Conservation (phyloP, 2,113 vertebrate genomes). For the Glaucomys volans region DNA sequence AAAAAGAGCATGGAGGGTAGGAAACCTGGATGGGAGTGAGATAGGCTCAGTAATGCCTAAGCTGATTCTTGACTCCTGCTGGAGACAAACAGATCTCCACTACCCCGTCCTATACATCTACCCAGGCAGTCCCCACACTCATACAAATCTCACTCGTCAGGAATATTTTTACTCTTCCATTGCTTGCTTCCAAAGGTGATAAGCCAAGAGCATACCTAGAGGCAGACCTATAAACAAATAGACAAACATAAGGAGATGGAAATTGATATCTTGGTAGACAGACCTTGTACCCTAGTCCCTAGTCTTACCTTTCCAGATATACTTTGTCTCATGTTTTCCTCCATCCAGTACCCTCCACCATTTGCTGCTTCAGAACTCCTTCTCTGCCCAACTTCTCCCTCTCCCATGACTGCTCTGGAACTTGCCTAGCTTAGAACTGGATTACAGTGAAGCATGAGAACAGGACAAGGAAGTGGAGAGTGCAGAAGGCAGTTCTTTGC, state of each 20-base stretch:
- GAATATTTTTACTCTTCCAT: slow-evolving; percentile 39
- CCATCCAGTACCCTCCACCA: not conserved
- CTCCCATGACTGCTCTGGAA: not conserved
- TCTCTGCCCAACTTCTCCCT: not conserved
- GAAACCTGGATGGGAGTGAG: not conserved
- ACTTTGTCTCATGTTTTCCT: slow-evolving; percentile 16
- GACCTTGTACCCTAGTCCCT: not conserved
- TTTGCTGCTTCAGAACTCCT: not conserved
- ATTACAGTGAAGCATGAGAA: not conserved
- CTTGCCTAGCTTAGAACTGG: slow-evolving; percentile 18
- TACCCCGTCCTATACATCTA: not conserved
- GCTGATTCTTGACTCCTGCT: slow-evolving; percentile 1
- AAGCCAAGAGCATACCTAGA: not conserved
- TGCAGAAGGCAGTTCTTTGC: slow-evolving; percentile 14
- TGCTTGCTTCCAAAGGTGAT: slow-evolving; percentile 43
- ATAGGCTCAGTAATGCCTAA: slow-evolving; percentile 27
- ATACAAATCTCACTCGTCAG: slow-evolving; percentile 41
- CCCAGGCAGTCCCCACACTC: not conserved
- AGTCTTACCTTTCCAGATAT: slow-evolving; percentile 1
- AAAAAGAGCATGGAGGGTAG: not conserved
- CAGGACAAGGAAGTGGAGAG: not conserved
- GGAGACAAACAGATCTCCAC: slow-evolving; percentile 31
- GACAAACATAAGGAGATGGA: slow-evolving; percentile 16
- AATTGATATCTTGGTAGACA: slow-evolving; percentile 45
- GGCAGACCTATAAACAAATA: slow-evolving; percentile 61